phyloP scores from a whole-genome alignment of 2,113 vertebrate genomes.

The Zingel zingel region DNA sequence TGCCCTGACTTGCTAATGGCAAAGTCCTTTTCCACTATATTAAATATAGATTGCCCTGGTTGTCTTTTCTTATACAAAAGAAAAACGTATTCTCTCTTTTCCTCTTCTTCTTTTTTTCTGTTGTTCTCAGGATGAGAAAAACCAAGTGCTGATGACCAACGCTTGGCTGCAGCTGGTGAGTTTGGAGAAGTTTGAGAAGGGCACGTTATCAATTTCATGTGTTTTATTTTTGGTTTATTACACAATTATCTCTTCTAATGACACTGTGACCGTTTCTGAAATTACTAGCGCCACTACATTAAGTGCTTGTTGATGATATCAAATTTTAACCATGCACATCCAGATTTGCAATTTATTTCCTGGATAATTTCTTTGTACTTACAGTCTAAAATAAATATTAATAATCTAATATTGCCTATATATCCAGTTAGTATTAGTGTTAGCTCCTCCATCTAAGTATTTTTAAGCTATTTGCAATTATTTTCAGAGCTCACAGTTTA shows the following conservation, averaged over 20 bases:
- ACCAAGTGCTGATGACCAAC: constrained; percentile 90
- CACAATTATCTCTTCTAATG: constrained; percentile 4
- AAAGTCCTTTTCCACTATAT: constrained; percentile 15
- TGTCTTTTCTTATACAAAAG: constrained; percentile 10
- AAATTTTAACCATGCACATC: neutral
- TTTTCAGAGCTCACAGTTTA: neutral
- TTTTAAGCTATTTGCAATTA: neutral
- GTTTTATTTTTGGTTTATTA: constrained; percentile 17
- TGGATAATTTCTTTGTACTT: neutral
- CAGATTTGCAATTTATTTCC: neutral
- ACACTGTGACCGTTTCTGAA: constrained; percentile 1
- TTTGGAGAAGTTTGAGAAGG: constrained; percentile 42
- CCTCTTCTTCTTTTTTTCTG: neutral
- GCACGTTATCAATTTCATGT: constrained; percentile 4
- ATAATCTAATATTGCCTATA: neutral
- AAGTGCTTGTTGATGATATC: constrained; percentile 23
- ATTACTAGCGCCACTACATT: neutral
- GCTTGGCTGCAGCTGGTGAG: constrained; percentile 91
- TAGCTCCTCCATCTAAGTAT: neutral
- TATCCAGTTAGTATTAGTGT: neutral
- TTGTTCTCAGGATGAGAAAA: constrained; percentile 88
- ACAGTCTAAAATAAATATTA: neutral
- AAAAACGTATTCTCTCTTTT: neutral
- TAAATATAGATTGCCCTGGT: constrained; percentile 39
- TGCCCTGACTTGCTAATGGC: constrained; percentile 34